These are phyloP conservation scores for Oreochromis niloticus DNA, from an alignment of 2,113 vertebrate species.

Conservation along the genomic window DNA sequence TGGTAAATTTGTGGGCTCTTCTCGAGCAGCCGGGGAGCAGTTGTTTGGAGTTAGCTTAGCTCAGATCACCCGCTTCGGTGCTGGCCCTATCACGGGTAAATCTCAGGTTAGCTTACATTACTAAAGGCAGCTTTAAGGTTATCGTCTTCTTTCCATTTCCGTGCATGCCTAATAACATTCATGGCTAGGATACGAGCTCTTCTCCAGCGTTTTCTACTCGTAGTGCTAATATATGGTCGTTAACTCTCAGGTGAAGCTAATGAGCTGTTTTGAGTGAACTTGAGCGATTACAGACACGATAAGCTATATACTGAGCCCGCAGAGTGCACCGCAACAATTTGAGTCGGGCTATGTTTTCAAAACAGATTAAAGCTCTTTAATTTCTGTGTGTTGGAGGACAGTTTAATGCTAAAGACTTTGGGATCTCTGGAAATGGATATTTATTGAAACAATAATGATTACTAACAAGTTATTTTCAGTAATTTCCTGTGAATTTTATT, in stretches of 20 bases:
- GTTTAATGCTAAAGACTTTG: background rate
- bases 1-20: background rate
- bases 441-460: background rate
- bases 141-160: background rate
- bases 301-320: background rate
- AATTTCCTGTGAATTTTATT: background rate
- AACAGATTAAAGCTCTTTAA: background rate
- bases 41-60: conserved; percentile 35
- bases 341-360: background rate
- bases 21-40: background rate
- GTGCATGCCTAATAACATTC: background rate
- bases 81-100: background rate
- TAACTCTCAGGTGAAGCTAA: background rate
- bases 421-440: background rate
- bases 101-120: background rate
- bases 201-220: background rate
- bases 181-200: background rate
- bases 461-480: background rate
- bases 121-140: background rate
- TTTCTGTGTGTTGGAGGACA: background rate
- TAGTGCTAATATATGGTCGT: background rate
- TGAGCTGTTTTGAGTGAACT: background rate
- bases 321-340: background rate
- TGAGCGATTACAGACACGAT: background rate
- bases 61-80: background rate